These are phyloP conservation scores for Oreohelix idahoensis DNA, from an alignment of 1,140 invertebrate species.

Conservation along the genomic window DNA sequence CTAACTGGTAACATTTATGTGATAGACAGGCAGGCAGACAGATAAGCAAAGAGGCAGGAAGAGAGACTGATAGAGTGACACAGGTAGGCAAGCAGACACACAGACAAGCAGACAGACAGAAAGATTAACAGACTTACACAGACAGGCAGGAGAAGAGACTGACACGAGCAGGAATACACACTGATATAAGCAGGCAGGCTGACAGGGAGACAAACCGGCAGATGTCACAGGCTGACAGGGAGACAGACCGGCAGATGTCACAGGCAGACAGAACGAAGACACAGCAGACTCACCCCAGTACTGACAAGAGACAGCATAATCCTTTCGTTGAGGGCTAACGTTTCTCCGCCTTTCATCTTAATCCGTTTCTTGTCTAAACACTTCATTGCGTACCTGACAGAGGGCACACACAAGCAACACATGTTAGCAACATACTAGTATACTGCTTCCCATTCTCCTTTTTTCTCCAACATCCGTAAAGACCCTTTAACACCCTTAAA, in stretches of 20 bases:
- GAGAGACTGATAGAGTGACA: no score
- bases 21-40: no score
- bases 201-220: neutral
- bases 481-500: no score
- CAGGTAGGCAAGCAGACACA: no score
- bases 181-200: neutral
- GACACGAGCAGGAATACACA: neutral
- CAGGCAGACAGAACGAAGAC: no score
- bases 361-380: conserved; percentile 99
- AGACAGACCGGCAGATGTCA: no score
- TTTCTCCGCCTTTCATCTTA: conserved; percentile 99
- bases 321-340: conserved; percentile 97
- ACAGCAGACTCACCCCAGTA: conserved; percentile 86
- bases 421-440: no score
- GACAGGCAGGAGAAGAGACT: neutral
- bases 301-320: conserved; percentile 99
- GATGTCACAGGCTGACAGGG: neutral
- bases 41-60: no score
- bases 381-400: conserved; percentile 93
- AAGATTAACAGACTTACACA: neutral
- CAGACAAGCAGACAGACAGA: neutral
- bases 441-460: no score
- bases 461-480: no score
- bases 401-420: no score
- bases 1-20: no score